A percentile compares a stretch with the other conserved stretches of the same genome.
These are phyloP conservation scores for Sesia apiformis DNA, from an alignment of 2,888 invertebrate genomes.

Conservation along the genomic window DNA sequence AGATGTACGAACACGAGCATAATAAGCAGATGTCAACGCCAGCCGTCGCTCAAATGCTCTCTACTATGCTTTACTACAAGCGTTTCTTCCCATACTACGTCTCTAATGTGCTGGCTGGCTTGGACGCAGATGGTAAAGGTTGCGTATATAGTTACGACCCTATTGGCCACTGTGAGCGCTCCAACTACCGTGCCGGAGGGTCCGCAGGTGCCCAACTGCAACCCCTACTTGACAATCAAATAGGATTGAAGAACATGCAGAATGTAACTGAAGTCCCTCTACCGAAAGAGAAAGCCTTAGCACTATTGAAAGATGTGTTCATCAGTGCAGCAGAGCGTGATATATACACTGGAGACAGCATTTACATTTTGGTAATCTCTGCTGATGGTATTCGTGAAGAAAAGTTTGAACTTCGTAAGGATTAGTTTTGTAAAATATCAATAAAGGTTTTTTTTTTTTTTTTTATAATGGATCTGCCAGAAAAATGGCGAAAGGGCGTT, in stretches of 20 bases:
- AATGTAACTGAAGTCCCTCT: conserved; percentile 78
- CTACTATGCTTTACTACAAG: conserved; percentile 95
- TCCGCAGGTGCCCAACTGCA: conserved; percentile 93
- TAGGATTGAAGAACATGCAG: conserved; percentile 92
- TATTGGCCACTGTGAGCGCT: conserved; percentile 93
- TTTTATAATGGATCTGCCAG: no score
- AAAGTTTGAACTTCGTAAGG: conserved; percentile 88
- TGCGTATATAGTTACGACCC: conserved; percentile 98
- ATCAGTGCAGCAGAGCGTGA: conserved; percentile 98
- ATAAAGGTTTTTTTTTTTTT: neutral
- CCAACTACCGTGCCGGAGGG: conserved; percentile 91
- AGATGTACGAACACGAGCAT: conserved; percentile 96
- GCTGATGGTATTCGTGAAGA: conserved; percentile 86
- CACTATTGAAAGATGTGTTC: conserved; percentile 94
- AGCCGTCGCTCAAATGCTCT: conserved; percentile 96
- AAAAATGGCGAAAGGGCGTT: no score
- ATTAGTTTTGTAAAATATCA: conserved; percentile 73
- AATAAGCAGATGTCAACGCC: conserved; percentile 93
- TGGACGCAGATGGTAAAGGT: conserved; percentile 95
- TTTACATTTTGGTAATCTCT: conserved; percentile 89
- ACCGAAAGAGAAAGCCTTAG: conserved; percentile 85
- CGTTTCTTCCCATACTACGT: conserved; percentile 99
- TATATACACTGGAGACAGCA: conserved; percentile 96
- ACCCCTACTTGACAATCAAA: conserved; percentile 96
- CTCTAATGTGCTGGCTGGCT: conserved; percentile 93